Base-by-base conservation (phyloP, 2,888 invertebrate genomes). In the Drosophila yooni region DNA sequence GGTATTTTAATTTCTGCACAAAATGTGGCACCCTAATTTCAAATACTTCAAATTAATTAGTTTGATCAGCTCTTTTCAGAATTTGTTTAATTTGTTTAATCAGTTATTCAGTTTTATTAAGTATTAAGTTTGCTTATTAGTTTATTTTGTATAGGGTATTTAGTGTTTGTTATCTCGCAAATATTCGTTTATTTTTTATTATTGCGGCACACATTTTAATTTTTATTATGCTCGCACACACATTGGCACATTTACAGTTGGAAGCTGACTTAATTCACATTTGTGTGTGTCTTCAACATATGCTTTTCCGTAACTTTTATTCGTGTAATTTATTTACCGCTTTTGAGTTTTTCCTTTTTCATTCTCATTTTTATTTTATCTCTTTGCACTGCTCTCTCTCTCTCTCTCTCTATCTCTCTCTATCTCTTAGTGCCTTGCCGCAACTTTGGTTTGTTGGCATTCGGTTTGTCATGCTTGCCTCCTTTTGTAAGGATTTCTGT, bases 121-220 rank as follows among this genome's bases (percentile, higher is more conserved):
- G 6, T n/a, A 25, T 31, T n/a, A 18, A 25, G 1, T 51, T n/a
- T 3, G 4, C 15, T 6, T 6, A n/a, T 6, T 31, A 3, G 11
- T 13, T 31, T 13, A 51, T 29, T 51, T 31, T 6, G 18, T 13
- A 2, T 13, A 68, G 69, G 2, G 46, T 38, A 60, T 56, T 61
- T 13, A 3, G 21, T 7, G 13, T 25, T 18, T 21, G 18, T 0
- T 6, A 25, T 36, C 18, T n/a, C 0, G 13, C 18, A 10, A 18
- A 6, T 38, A 2, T 38, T 11, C 46, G 11, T 7, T 33, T 1
- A 10, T 50, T 43, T 57, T 65, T 33, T 34, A 36, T 36, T 34
- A 48, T 53, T 59, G 57, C 53, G 54, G 63, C 54, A 52, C 51
- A 61, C 54, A 61, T 76, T 76, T 79, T 79, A 64, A 75, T 79